Percentiles rank a stretch among this genome's conserved stretches.
phyloP scores from a whole-genome alignment of 1,140 invertebrate genomes.

The Drosophila melanogaster region DNA sequence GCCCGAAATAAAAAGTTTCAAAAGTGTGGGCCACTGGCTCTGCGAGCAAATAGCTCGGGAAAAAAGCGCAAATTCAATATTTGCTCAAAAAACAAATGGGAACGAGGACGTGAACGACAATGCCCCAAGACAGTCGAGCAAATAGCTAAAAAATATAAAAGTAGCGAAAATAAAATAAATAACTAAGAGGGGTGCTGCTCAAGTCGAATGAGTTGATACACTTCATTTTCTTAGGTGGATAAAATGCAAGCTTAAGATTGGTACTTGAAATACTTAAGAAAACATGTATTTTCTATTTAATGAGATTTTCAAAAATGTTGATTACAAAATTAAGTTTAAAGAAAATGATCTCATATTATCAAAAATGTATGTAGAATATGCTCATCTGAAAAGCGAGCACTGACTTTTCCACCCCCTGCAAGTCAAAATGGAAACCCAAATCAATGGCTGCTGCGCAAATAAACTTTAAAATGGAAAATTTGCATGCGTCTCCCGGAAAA shows the following conservation, averaged over 20 bases:
- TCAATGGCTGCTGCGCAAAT: constrained; percentile 29
- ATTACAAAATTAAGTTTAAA: no score
- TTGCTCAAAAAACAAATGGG: constrained; percentile 73
- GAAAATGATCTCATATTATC: no score
- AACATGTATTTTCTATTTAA: no score
- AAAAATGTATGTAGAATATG: background rate
- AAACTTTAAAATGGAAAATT: constrained; percentile 52
- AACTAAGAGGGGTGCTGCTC: background rate
- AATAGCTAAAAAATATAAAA: constrained; percentile 45
- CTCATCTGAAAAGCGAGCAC: background rate
- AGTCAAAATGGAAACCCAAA: constrained; percentile 31
- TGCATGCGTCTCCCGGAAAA: constrained; percentile 14
- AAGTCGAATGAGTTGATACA: background rate
- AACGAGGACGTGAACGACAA: constrained; percentile 43
- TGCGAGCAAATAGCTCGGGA: constrained; percentile 32
- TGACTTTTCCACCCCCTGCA: constrained; percentile 26
- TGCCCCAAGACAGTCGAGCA: constrained; percentile 41
- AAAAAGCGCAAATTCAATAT: constrained; percentile 79
- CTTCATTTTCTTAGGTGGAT: background rate
- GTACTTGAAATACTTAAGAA: no score
- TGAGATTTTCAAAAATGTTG: no score
- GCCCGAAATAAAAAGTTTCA: constrained; percentile 55
- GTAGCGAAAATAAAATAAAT: constrained; percentile 35
- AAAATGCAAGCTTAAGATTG: no score
- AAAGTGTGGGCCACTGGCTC: constrained; percentile 63